A percentile compares a stretch with the other conserved stretches of the same genome.
phyloP scores from a whole-genome alignment of 2,113 vertebrate genomes.

The Siphamia tubifer region DNA sequence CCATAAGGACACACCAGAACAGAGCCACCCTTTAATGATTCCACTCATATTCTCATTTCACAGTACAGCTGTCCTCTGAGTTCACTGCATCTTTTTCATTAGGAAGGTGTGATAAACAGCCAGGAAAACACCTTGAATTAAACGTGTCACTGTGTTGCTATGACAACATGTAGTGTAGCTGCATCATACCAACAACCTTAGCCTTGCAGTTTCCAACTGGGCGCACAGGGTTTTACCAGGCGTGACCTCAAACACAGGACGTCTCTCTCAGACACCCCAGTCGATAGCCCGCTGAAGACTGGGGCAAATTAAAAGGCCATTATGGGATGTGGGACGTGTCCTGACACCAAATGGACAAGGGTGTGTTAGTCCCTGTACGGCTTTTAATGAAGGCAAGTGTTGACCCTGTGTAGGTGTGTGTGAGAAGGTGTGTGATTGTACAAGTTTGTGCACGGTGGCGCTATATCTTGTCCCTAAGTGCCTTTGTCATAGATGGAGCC shows the following conservation, averaged over 20 bases:
- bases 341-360: constrained; percentile 46
- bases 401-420: constrained; percentile 12
- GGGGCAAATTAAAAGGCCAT: constrained; percentile 70
- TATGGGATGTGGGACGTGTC: constrained; percentile 51
- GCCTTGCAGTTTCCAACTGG: not conserved
- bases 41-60: not conserved
- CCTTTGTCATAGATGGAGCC: constrained; percentile 49
- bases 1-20: constrained; percentile 10
- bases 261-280: constrained; percentile 41
- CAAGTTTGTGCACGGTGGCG: too few species aligned
- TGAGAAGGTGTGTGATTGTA: not conserved
- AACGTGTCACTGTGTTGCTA: not conserved
- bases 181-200: constrained; percentile 33
- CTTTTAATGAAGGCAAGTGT: constrained; percentile 58
- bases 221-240: not conserved
- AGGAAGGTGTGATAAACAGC: not conserved
- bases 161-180: not conserved
- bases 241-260: constrained; percentile 48
- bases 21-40: not conserved
- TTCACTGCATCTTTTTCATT: not conserved
- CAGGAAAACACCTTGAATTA: not conserved
- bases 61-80: not conserved
- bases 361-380: not conserved
- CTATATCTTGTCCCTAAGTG: constrained; percentile 40
- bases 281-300: constrained; percentile 51